Percentiles rank a stretch among this genome's conserved stretches.
Conservation (phyloP, 2,113 vertebrate genomes). For the Phyllostomus hastatus region DNA sequence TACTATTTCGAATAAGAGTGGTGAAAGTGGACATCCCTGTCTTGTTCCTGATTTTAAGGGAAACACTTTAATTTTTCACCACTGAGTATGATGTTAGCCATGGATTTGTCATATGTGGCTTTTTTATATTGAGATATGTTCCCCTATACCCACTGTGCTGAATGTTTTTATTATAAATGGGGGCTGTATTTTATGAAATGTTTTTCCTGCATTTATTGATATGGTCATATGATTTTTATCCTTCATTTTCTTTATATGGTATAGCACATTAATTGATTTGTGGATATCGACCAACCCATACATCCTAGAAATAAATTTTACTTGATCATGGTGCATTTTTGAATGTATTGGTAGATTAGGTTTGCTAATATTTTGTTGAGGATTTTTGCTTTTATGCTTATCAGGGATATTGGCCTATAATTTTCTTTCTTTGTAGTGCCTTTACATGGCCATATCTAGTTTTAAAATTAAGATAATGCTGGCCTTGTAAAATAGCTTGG, state of each 20-base stretch:
- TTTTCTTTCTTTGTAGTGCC: background rate
- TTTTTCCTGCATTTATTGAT: background rate
- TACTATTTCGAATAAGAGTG: background rate
- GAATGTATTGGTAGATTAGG: background rate
- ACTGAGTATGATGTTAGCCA: background rate
- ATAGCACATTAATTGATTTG: background rate
- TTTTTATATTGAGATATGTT: background rate
- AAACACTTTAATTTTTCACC: background rate
- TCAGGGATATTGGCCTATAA: background rate
- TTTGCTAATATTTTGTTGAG: background rate
- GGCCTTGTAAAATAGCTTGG: background rate
- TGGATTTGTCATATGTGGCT: background rate
- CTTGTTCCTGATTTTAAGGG: background rate
- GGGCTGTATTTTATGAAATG: background rate
- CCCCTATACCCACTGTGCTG: background rate
- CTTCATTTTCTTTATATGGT: background rate
- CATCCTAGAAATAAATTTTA: background rate
- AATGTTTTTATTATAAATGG: background rate
- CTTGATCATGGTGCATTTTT: background rate
- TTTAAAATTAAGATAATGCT: background rate
- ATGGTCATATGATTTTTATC: background rate
- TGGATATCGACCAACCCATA: background rate
- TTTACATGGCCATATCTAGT: background rate
- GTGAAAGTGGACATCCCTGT: background rate
- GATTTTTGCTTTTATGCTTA: background rate